phyloP scores from a whole-genome alignment of 2,113 vertebrate genomes.

The Genyomyrus donnyi region DNA sequence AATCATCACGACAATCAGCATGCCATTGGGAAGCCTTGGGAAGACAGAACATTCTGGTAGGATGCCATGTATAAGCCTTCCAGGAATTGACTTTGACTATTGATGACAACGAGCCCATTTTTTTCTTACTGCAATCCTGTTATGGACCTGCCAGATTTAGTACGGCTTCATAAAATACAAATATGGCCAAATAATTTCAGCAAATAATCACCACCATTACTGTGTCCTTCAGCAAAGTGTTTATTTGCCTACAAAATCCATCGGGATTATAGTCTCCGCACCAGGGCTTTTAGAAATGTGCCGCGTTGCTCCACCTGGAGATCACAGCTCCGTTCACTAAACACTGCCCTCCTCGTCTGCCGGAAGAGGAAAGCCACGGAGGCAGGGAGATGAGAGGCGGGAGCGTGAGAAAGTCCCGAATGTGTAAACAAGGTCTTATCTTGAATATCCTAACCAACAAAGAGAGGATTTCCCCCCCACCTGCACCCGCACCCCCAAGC shows the following conservation, averaged over 20 bases:
- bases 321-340: not conserved
- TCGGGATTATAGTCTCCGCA: not conserved
- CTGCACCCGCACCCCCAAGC: not conserved
- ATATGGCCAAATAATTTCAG: not conserved
- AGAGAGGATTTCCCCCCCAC: not conserved
- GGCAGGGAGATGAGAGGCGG: not conserved
- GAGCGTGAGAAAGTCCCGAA: not conserved
- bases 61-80: not conserved
- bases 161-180: not conserved
- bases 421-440: not conserved
- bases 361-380: not conserved
- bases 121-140: not conserved
- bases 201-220: not conserved
- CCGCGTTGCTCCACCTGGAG: not conserved
- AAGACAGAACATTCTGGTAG: not conserved
- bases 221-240: not conserved
- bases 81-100: not conserved
- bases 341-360: not conserved
- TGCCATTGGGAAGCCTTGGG: not conserved
- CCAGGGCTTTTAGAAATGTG: not conserved
- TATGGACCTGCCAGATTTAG: not conserved
- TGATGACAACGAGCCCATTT: not conserved
- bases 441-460: not conserved
- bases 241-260: not conserved
- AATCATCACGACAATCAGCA: not conserved